Percentiles rank a stretch among this genome's conserved stretches.
Evolutionary conservation across 1,140 invertebrate species (phyloP).

Genomic region (Psix sp.): DNA sequence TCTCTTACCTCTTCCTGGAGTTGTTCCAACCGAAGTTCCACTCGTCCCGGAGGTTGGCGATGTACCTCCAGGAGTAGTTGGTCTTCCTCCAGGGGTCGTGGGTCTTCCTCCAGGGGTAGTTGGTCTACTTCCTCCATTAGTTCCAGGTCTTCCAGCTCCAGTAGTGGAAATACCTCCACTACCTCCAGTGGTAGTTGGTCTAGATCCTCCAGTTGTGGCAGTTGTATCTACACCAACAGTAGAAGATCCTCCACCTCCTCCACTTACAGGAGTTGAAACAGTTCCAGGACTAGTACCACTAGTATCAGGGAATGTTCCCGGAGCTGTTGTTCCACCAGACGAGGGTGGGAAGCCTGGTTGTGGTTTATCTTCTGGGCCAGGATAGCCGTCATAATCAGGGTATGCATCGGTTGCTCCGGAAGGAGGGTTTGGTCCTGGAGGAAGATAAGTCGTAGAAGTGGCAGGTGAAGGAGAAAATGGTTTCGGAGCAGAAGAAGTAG

Average conservation of each 20-base stretch:
- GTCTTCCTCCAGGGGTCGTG: constrained; percentile 1
- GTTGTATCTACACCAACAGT: not conserved
- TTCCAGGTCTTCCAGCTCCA: too few species aligned
- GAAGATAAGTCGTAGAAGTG: constrained; percentile 69
- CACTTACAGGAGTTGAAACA: not conserved
- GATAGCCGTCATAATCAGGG: constrained; percentile 55
- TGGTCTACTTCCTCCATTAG: too few species aligned
- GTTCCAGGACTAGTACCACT: not conserved
- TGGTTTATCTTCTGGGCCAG: constrained; percentile 56
- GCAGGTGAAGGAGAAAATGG: constrained; percentile 53
- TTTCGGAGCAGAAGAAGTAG: constrained; percentile 44
- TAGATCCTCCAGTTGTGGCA: not conserved
- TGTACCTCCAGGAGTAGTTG: constrained; percentile 4
- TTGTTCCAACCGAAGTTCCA: not conserved
- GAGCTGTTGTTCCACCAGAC: constrained; percentile 29
- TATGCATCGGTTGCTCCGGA: constrained; percentile 8
- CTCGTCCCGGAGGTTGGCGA: constrained; percentile 7
- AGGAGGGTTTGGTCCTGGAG: constrained; percentile 40
- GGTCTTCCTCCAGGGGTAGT: too few species aligned
- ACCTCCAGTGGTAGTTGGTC: not conserved
- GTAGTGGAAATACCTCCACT: not conserved
- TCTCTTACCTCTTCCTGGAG: constrained; percentile 11
- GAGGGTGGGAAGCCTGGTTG: constrained; percentile 65
- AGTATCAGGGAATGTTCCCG: not conserved
- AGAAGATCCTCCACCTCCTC: not conserved